These are phyloP conservation scores for Alectura lathami DNA, from an alignment of 2,113 vertebrate species.

Conservation along the genomic window DNA sequence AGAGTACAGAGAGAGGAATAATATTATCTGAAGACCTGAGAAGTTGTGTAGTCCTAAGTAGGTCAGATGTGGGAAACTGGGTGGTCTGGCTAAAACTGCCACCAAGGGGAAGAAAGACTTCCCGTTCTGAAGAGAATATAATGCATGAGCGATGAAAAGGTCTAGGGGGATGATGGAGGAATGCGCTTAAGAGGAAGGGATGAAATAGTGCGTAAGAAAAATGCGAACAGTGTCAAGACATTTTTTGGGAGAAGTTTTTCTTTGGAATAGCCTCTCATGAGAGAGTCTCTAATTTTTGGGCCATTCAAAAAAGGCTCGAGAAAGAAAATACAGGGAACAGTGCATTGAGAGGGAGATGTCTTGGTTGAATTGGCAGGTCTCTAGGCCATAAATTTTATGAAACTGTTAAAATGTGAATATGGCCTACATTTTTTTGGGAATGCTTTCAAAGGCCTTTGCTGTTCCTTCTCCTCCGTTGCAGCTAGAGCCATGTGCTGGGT, in stretches of 20 bases:
- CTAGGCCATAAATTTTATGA: not conserved
- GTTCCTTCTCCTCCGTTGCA: not conserved
- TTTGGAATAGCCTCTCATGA: not conserved
- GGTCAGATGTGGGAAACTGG: not conserved
- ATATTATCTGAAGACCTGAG: not conserved
- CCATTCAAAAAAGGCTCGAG: not conserved
- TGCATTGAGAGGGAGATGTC: not conserved
- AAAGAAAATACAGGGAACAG: not conserved
- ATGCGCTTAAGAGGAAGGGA: not conserved
- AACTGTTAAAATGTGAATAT: not conserved
- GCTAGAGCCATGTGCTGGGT: not conserved
- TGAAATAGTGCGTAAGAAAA: not conserved
- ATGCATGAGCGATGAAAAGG: accelerated
- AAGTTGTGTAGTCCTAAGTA: not conserved
- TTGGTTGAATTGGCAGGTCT: not conserved
- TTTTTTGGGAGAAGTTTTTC: not conserved
- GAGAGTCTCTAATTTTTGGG: not conserved
- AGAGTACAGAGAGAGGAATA: not conserved
- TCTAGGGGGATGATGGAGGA: not conserved
- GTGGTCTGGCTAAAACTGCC: not conserved
- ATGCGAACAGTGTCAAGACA: not conserved
- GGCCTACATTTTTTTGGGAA: not conserved
- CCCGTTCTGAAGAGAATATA: not conserved
- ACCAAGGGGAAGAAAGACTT: not conserved
- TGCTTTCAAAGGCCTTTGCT: not conserved